phyloP scores from a whole-genome alignment of 2,888 invertebrate genomes.

The Pemphredon lugubris region DNA sequence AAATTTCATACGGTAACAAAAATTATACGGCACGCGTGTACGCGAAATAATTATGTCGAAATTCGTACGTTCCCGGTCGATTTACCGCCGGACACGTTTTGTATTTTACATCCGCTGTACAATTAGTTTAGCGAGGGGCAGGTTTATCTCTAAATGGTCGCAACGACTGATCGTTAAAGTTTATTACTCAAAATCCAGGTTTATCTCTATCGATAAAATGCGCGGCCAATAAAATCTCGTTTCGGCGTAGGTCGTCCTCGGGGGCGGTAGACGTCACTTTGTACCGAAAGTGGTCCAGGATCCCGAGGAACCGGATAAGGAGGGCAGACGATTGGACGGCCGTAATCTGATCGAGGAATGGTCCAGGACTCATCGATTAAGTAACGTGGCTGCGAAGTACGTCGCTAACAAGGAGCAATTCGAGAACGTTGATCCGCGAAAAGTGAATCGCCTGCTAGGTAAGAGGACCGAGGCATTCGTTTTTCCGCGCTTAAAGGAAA shows the following conservation, averaged over 20 bases:
- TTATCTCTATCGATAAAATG: conserved; percentile 32
- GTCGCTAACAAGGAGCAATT: conserved; percentile 89
- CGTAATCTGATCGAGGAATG: conserved; percentile 91
- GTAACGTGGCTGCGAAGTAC: conserved; percentile 86
- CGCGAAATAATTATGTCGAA: background rate
- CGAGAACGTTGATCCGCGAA: conserved; percentile 86
- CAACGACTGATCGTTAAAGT: conserved; percentile 20
- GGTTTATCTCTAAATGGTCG: too few relatives aligned
- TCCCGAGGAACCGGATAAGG: conserved; percentile 87
- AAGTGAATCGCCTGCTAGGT: conserved; percentile 89
- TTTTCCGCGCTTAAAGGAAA: too few relatives aligned
- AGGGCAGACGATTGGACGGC: conserved; percentile 88
- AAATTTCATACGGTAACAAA: background rate
- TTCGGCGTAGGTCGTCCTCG: conserved; percentile 86
- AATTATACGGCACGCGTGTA: background rate
- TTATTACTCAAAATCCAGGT: conserved; percentile 33
- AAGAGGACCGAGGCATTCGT: conserved; percentile 62
- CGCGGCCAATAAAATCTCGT: conserved; percentile 38
- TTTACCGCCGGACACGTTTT: too few relatives aligned
- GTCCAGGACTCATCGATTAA: conserved; percentile 88
- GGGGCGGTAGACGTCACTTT: conserved; percentile 90
- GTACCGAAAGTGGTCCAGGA: conserved; percentile 87
- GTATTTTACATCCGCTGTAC: too few relatives aligned
- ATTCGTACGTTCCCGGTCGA: too few relatives aligned
- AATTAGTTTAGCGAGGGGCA: too few relatives aligned